These are phyloP conservation scores for Lagothrix lagotricha DNA, from an alignment of 2,797 vertebrate species.

Conservation along the genomic window DNA sequence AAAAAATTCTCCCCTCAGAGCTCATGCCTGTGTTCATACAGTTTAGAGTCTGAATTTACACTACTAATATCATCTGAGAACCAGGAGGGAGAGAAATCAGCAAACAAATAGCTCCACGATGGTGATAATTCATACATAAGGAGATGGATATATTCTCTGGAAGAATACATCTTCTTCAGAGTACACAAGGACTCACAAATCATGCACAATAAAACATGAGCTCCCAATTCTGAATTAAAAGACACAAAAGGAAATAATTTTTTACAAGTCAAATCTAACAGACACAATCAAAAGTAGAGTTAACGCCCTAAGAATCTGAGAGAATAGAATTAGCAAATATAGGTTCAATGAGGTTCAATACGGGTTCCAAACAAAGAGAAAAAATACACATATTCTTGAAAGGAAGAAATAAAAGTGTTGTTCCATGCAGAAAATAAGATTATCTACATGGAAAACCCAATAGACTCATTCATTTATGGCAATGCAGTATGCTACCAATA, in stretches of 20 bases:
- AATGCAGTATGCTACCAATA: neutral
- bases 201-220: neutral
- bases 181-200: neutral
- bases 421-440: constrained; percentile 27
- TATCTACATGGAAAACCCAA: neutral
- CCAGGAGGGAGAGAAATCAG: neutral
- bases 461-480: neutral
- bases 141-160: neutral
- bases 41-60: neutral
- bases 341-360: neutral
- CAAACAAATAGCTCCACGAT: neutral
- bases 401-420: constrained; percentile 28
- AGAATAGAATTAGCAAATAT: neutral
- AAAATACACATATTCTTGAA: neutral
- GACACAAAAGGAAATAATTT: neutral
- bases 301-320: neutral
- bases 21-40: neutral
- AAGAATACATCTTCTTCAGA: constrained; percentile 28
- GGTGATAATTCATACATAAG: neutral
- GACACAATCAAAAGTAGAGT: neutral
- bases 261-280: neutral
- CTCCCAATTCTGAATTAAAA: neutral
- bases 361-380: neutral
- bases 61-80: neutral
- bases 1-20: neutral